Base-by-base conservation (phyloP, 2,113 vertebrate species). In the Nothocercus nigrocapillus region DNA sequence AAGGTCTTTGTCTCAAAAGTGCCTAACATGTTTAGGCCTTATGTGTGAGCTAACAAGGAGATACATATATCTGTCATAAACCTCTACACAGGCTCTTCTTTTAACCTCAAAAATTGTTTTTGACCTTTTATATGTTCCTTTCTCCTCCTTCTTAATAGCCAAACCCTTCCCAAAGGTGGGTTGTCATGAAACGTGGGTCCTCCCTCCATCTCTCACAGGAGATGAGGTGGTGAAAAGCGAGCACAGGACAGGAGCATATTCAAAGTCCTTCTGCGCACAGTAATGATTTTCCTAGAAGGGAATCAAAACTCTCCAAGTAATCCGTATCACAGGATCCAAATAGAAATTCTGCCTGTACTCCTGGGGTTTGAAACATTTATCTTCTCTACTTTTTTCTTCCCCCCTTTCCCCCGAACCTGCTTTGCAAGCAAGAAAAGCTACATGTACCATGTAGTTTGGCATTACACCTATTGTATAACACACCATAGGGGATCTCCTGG, bases 111-210 rank as follows among this genome's bases (percentile, higher is more conserved):
- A 70, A 64, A 3, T 3, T 12, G 78, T 49, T 49, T 49, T 49
- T 49, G 3, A 8, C 3, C 1, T 24, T 21, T 56, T 47, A 53
- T 53, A 67, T 6, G 22, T 34, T 34, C 17, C 6, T 10, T 7
- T 63, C 7, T 25, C 5, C 25, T 28, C 32, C 5, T 51, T 67
- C 66, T 85, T 32, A 17, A 20, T 44, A 36, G 12, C 34, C 51
- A 75, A 44, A 56, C 32, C 22, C 30, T 85, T 72, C 14, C 15
- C 56, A 40, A 75, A 78, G 19, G 9, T 56, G 8, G 6, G 13
- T 28, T 10, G 4, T 15, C 11, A 36, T 36, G 21, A n/a, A 3
- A 21, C 3, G 2, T 79, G 7, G 3, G 4, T 24, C 7, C 5
- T 58, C 40, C 32, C 5, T 69, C 8, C 12, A 45, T 4, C 3